phyloP scores from a whole-genome alignment of 2,888 invertebrate genomes.

The Baccha elongata region DNA sequence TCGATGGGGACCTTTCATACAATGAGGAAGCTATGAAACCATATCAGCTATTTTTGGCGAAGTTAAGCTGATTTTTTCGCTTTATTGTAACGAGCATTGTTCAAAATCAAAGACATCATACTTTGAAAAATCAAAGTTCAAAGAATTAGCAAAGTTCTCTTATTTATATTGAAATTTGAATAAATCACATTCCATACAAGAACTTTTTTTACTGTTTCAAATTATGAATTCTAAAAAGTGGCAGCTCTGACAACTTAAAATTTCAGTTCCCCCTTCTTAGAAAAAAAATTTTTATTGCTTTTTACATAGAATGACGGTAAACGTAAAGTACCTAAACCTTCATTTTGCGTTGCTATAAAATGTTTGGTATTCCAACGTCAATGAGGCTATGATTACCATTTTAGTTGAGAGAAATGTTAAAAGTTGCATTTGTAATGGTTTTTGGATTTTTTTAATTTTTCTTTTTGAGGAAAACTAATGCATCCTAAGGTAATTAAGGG shows the following conservation, averaged over 20 bases:
- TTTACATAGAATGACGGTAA: background rate
- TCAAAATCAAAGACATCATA: too few species aligned
- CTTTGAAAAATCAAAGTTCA: too few species aligned
- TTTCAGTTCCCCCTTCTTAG: background rate
- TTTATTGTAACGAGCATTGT: too few species aligned
- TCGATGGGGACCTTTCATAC: too few species aligned
- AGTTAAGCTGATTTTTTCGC: too few species aligned
- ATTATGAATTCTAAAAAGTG: too few species aligned
- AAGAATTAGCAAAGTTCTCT: too few species aligned
- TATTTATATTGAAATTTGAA: too few species aligned
- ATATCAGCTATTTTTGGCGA: too few species aligned
- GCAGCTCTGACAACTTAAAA: background rate
- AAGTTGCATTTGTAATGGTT: slow-evolving; percentile 36
- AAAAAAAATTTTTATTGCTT: background rate
- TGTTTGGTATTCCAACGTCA: slow-evolving; percentile 41
- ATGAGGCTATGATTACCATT: slow-evolving; percentile 51
- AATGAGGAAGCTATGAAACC: too few species aligned
- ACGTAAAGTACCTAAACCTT: slow-evolving; percentile 3
- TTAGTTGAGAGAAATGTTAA: slow-evolving; percentile 15
- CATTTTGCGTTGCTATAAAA: slow-evolving; percentile 18
- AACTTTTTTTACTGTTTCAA: too few species aligned
- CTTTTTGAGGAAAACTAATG: slow-evolving; percentile 31
- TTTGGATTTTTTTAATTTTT: slow-evolving; percentile 4
- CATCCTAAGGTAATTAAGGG: slow-evolving; percentile 48
- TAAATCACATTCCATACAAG: too few species aligned